phyloP scores from a whole-genome alignment of 2,888 invertebrate genomes.

The Hecatera dysodea region DNA sequence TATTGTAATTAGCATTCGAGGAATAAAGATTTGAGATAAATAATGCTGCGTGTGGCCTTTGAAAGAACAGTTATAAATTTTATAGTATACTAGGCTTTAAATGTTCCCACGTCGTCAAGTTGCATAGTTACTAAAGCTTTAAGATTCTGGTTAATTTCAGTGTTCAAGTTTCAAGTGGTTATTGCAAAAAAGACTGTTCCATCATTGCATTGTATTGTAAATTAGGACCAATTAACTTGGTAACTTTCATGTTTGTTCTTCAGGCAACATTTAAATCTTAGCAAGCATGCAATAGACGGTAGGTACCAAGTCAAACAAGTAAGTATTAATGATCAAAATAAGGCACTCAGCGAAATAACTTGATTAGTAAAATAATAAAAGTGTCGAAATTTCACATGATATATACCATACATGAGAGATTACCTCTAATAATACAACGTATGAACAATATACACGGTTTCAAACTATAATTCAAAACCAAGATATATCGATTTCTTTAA shows the following conservation, averaged over 20 bases:
- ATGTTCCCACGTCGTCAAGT: slow-evolving; percentile 7
- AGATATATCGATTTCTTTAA: slow-evolving; percentile 15
- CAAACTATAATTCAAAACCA: not conserved
- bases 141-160: not conserved
- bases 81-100: not conserved
- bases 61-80: not conserved
- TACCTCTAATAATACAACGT: not conserved
- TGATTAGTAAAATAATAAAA: not conserved
- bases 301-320: not conserved
- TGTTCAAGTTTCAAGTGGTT: not conserved
- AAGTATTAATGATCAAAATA: slow-evolving; percentile 1
- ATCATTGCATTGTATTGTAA: not conserved
- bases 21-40: slow-evolving; percentile 20
- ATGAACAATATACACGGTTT: not conserved
- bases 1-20: slow-evolving; percentile 24
- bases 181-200: not conserved
- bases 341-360: too few species aligned
- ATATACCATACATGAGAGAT: not conserved
- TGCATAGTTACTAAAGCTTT: not conserved
- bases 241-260: not conserved
- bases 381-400: not conserved
- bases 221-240: slow-evolving; percentile 10
- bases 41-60: slow-evolving; percentile 36
- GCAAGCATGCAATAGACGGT: not conserved
- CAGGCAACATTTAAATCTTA: not conserved